Base-by-base conservation (phyloP, 2,888 invertebrate species). In the Drosophila setosimentum region DNA sequence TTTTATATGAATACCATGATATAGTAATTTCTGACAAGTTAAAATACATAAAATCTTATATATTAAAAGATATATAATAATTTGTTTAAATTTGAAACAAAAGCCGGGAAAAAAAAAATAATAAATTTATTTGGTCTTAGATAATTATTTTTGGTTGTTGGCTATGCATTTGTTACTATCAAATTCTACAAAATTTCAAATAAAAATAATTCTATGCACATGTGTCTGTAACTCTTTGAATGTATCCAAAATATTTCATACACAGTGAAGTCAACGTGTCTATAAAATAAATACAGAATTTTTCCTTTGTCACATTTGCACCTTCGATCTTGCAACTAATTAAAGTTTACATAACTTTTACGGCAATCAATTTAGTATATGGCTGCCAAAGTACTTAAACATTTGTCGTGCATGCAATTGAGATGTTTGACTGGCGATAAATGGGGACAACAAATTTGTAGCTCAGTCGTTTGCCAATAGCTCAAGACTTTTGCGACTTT, bases 401-500 rank as follows among this genome's bases (percentile, higher is more conserved):
- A 78, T 74, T 76, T 72, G 80, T 79, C 80, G 78, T 78, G 79
- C 68, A 65, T 65, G 59, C 66, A 29, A 63, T 51, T 59, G 42
- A 68, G 77, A 79, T 79, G 54, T 59, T 73, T 48, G 54, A 30
- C 11, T 16, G 50, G 32, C 49, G 79, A 80, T 80, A 73, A 74
- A 48, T 49, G 71, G 40, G 55, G 21, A 48, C 61, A 67, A 65
- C 54, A 49, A 74, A 80, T 76, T 80, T 77, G 77, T 68, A 60
- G 53, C 66, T 58, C 21, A 66, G 66, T 48, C 57, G 64, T 66
- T 74, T 80, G 79, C 79, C 76, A 71, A 80, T 76, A 68, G 63
- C 60, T 57, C 63, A 80, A 76, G 80, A 78, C 76, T 76, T 69
- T 69, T 60, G 48, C 54, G 76, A 64, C 76, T 79, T 76, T 76